Evolutionary conservation across 2,113 vertebrate genomes (phyloP).

Genomic region (Takifugu flavidus): DNA sequence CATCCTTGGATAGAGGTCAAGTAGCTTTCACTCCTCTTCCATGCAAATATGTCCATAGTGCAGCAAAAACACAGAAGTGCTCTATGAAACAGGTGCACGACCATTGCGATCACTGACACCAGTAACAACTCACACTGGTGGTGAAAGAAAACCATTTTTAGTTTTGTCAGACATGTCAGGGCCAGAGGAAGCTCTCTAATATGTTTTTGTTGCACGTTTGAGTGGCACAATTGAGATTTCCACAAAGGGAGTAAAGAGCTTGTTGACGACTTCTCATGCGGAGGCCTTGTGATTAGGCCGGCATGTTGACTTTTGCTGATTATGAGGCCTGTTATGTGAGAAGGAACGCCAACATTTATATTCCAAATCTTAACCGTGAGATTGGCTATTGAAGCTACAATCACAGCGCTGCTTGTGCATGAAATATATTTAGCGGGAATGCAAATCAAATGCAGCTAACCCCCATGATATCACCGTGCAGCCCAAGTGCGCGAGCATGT

Average conservation of each 20-base stretch:
- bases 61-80: constrained; percentile 19
- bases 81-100: constrained; percentile 17
- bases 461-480: neutral
- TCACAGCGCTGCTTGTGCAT: neutral
- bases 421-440: constrained; percentile 23
- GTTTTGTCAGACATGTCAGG: constrained; percentile 10
- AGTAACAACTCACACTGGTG: constrained; percentile 30
- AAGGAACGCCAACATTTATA: too few relatives aligned
- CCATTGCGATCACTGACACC: too few relatives aligned
- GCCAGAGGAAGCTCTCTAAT: neutral
- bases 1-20: constrained; percentile 69
- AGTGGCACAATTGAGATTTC: too few relatives aligned
- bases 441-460: constrained; percentile 5
- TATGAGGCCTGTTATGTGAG: too few relatives aligned
- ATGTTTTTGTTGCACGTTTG: constrained; percentile 1
- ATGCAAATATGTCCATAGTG: constrained; percentile 55
- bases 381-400: too few relatives aligned
- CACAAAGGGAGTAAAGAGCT: too few relatives aligned
- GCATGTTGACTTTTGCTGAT: too few relatives aligned
- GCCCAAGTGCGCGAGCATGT: neutral
- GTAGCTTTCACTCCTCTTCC: constrained; percentile 56
- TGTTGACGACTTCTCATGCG: too few relatives aligned
- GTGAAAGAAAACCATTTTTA: constrained; percentile 7
- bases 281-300: too few relatives aligned
- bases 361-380: too few relatives aligned